Evolutionary conservation across 2,113 vertebrate species (phyloP), one percentile per base, ranked within the genome.

Genomic region (Protomyctophum bolini): DNA sequence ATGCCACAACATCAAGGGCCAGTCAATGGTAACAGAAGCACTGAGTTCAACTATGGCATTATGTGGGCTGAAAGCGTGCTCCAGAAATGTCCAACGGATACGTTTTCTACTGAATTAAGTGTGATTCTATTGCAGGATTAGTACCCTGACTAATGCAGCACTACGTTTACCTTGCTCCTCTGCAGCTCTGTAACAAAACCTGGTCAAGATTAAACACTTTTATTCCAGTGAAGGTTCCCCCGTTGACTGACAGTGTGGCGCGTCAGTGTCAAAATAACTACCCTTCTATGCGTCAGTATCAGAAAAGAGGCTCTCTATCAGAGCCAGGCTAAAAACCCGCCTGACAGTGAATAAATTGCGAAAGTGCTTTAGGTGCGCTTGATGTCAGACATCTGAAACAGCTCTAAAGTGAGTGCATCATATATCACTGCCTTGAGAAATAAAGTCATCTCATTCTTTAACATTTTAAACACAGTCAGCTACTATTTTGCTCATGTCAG

Each of bases 331-430:
- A 54, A 83, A 86, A 73, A 71, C 72, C 70, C 69, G 76, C 77
- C 79, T 86, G 88, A 83, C 83, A 86, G 60, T 58, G 66, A 85
- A 87, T 73, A 73, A 3, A 80, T 76, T 65, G 62, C 0, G 81
- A 71, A 80, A 73, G 72, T 73, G 76, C 82, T 75, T 82, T 45
- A 79, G 59, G 72, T 65, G 69, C 70, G 75, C 76, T 85, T 82
- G 82, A 86, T 74, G 79, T 67, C 63, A n/a, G 45, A 75, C 68
- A 73, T 68, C 58, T 78, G 60, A 82, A 73, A 80, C 50, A 14
- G 14, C 70, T 76, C 71, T 49, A 58, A 29, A 33, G 28, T 10
- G 7, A 82, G 75, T 33, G 66, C 50, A 56, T 76, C 64, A 76
- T 33, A 68, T 50, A 56, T 76, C 64, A 58, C 66, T 73, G 33